Percentiles rank a stretch among this genome's conserved stretches.
Evolutionary conservation across 1,140 invertebrate species (phyloP).

Genomic region (Drosophila mauritiana): DNA sequence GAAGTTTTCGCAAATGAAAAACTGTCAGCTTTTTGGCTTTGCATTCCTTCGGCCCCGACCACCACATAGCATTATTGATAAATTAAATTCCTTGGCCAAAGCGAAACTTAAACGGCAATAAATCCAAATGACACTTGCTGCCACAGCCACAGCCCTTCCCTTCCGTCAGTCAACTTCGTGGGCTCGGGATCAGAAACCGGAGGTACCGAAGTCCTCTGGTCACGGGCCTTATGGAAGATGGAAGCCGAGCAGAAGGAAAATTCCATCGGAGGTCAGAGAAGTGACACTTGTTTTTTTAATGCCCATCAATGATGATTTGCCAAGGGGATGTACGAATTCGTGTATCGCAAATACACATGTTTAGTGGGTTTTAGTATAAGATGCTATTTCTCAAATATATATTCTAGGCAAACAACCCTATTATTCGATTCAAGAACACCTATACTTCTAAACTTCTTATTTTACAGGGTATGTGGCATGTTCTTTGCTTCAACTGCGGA

Average conservation of each 20-base stretch:
- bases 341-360: neutral
- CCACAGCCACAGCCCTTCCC: neutral
- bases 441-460: neutral
- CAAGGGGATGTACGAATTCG: neutral
- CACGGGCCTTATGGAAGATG: conserved; percentile 14
- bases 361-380: neutral
- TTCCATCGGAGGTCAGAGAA: conserved; percentile 33
- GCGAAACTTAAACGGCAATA: conserved; percentile 46
- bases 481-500: neutral
- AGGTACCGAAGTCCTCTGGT: conserved; percentile 23
- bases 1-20: conserved; percentile 27
- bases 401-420: too few relatives aligned
- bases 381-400: too few relatives aligned
- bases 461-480: neutral
- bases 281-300: conserved; percentile 35
- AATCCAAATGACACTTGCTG: conserved; percentile 51
- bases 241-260: conserved; percentile 10
- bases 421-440: neutral
- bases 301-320: neutral
- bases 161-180: neutral
- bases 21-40: conserved; percentile 40
- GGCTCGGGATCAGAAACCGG: neutral
- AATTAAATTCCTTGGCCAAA: conserved; percentile 67
- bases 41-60: conserved; percentile 19
- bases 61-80: conserved; percentile 62